Percentiles rank a stretch among this genome's conserved stretches.
These are phyloP conservation scores for Leptocoma aspasia DNA, from an alignment of 2,113 vertebrate species.

Conservation along the genomic window DNA sequence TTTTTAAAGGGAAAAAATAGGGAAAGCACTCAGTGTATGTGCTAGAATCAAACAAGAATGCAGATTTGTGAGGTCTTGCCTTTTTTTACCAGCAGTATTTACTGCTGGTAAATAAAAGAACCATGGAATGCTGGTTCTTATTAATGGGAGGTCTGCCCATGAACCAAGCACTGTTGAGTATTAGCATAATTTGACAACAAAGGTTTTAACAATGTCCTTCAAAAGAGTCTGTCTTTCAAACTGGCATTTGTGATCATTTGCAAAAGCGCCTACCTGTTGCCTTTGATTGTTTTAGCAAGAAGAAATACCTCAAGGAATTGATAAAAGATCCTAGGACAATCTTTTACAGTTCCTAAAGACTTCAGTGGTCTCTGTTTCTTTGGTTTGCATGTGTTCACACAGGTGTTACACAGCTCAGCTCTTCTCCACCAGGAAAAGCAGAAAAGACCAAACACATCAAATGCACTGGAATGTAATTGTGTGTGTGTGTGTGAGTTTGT, in stretches of 20 bases:
- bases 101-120: not conserved
- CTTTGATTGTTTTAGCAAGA: slow-evolving; percentile 55
- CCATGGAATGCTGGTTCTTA: not conserved
- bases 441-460: slow-evolving; percentile 67
- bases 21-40: not conserved
- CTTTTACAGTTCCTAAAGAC: slow-evolving; percentile 59
- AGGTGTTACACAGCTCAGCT: slow-evolving; percentile 51
- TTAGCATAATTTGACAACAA: not conserved
- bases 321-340: slow-evolving; percentile 34
- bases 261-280: slow-evolving; percentile 50
- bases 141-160: not conserved
- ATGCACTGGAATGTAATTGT: slow-evolving; percentile 66
- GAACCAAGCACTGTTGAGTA: not conserved
- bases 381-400: slow-evolving; percentile 48
- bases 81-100: not conserved
- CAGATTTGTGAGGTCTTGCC: slow-evolving; percentile 1
- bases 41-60: not conserved
- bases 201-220: slow-evolving; percentile 9
- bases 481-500: not conserved
- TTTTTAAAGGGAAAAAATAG: slow-evolving; percentile 13
- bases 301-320: slow-evolving; percentile 65
- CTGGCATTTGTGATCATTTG: slow-evolving; percentile 15
- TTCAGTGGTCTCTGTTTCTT: slow-evolving; percentile 57
- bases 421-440: slow-evolving; percentile 56
- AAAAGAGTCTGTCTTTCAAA: slow-evolving; percentile 24